These are phyloP conservation scores for Osmoderma eremita DNA, from an alignment of 2,888 invertebrate species.

Conservation along the genomic window DNA sequence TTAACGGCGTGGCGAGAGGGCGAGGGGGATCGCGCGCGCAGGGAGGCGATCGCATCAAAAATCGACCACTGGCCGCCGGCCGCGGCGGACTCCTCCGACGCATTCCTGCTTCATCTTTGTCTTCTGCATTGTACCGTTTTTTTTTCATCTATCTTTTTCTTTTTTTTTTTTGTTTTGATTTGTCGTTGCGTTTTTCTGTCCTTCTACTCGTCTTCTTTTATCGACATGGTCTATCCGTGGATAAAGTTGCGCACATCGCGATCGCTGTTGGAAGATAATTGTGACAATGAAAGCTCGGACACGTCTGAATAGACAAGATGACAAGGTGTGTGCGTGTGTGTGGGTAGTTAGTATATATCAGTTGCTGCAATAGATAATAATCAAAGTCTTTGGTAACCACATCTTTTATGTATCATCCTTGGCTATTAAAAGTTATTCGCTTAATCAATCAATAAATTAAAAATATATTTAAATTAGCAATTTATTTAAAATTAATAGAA, in stretches of 20 bases:
- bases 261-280: conserved; percentile 24
- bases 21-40: conserved; percentile 44
- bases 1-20: conserved; percentile 51
- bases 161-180: not conserved
- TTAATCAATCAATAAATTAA: no score
- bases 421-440: no score
- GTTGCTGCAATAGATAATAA: not conserved
- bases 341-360: not conserved
- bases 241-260: conserved; percentile 4
- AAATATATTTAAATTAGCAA: no score
- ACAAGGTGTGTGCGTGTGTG: not conserved
- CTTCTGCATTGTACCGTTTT: conserved; percentile 10
- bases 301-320: not conserved
- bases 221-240: not conserved
- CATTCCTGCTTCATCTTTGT: conserved; percentile 33
- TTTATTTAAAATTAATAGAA: no score
- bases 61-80: conserved; percentile 36
- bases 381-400: not conserved
- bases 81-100: conserved; percentile 23
- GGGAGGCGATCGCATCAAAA: conserved; percentile 38
- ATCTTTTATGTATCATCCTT: no score
- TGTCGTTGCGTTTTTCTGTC: not conserved
- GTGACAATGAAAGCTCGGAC: conserved; percentile 22
- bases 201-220: not conserved
- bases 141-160: not conserved